Percentiles rank a stretch among this genome's conserved stretches.
These are phyloP conservation scores for Pitangus sulphuratus DNA, from an alignment of 2,797 vertebrate genomes.

Conservation along the genomic window DNA sequence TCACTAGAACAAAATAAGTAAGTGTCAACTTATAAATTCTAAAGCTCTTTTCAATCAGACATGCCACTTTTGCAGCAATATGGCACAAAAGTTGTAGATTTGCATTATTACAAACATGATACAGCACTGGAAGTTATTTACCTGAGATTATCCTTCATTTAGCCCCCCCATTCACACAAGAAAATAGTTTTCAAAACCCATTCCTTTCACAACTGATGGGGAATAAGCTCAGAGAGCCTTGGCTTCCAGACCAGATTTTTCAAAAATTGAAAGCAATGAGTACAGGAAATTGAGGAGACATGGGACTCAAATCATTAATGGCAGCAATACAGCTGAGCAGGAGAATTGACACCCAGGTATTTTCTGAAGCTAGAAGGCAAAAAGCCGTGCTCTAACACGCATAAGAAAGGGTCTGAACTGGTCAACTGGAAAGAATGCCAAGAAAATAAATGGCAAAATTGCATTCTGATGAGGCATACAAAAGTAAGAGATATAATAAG, in stretches of 20 bases:
- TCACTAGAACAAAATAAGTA: not conserved
- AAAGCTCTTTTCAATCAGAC: not conserved
- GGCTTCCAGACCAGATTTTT: not conserved
- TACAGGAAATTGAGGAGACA: not conserved
- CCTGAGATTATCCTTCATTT: not conserved
- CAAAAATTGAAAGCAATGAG: not conserved
- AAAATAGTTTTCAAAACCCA: not conserved
- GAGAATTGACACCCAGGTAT: not conserved
- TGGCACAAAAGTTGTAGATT: not conserved
- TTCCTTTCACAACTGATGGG: not conserved
- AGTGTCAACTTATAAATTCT: not conserved
- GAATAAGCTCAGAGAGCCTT: not conserved
- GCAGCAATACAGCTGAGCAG: not conserved
- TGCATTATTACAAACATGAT: not conserved
- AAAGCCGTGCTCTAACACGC: rapidly evolving
- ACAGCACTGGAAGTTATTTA: not conserved
- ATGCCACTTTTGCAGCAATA: not conserved
- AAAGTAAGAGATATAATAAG: not conserved
- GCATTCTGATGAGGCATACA: not conserved
- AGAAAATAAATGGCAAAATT: not conserved
- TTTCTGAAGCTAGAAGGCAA: not conserved
- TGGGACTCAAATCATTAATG: not conserved
- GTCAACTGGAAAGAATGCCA: not conserved
- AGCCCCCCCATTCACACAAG: not conserved
- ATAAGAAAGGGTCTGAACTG: not conserved